Percentiles rank a stretch among this genome's conserved stretches.
These are phyloP conservation scores for Aphidius colemani DNA, from an alignment of 2,888 invertebrate species.

Conservation along the genomic window DNA sequence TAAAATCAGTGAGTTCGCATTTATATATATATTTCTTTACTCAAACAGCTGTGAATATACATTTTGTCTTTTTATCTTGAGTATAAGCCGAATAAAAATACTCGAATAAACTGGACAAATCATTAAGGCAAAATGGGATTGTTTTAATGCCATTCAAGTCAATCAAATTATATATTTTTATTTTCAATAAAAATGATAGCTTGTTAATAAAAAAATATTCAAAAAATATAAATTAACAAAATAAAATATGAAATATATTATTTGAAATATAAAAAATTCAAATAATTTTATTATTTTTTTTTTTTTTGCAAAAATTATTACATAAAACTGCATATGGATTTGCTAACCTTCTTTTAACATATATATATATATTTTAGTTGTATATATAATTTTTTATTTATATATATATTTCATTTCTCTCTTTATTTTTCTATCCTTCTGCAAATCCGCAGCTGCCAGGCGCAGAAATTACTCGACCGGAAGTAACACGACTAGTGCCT, in stretches of 20 bases:
- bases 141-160: conserved; percentile 67
- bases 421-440: conserved; percentile 41
- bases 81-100: not conserved
- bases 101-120: conserved; percentile 40
- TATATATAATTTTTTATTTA: conserved; percentile 8
- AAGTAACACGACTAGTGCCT: conserved; percentile 61
- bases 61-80: not conserved
- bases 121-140: conserved; percentile 61
- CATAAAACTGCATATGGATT: conserved; percentile 34
- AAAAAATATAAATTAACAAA: no score
- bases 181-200: conserved; percentile 15
- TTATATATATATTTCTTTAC: not conserved
- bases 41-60: conserved; percentile 7
- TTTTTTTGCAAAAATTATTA: no score
- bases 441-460: conserved; percentile 60
- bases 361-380: conserved; percentile 1
- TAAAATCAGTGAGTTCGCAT: conserved; percentile 15
- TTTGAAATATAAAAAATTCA: no score
- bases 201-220: no score
- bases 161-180: conserved; percentile 68
- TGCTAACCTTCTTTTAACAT: conserved; percentile 27
- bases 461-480: conserved; percentile 58
- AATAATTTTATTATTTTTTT: no score
- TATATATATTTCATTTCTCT: conserved; percentile 29
- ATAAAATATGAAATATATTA: no score